Base-by-base conservation (phyloP, 2,888 invertebrate species). In the Ochropleura plecta region DNA sequence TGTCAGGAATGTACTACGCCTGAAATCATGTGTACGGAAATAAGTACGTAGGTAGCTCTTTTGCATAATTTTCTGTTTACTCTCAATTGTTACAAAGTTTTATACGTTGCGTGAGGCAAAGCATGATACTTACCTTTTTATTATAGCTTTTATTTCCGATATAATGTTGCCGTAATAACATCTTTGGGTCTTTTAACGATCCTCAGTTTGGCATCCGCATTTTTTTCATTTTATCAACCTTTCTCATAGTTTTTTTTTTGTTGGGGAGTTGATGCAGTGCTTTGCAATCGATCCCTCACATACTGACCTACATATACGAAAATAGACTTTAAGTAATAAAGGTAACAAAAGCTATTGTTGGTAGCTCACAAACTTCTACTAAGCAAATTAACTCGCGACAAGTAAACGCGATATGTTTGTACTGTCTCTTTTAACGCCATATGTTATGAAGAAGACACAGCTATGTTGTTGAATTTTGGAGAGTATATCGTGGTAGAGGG, bases 231-330 rank as follows among this genome's bases (percentile, higher is more conserved):
- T 60, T 12, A n/a, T 65, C 4, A 55, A 53, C 16, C 0, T 42
- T 57, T 63, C 40, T 64, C 10, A 18, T 53, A 44, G 9, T 44
- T 71, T n/a, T n/a, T n/a, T n/a, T n/a, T n/a, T 55, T 46, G 18
- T 20, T 57, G 62, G 20, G 20, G 67, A 70, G 76, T 72, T n/a
- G 42, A 40, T 59, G 46, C 63, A 63, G 46, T 80, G 79, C 85
- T 65, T 79, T 76, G 83, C 86, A 83, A 88, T 86, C 85, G 76
- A 76, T 60, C 72, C 65, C 74, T 82, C 78, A 86, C 87, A 85
- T 76, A 91, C 87, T 93, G 92, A 93, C 94, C 94, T 92, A 93
- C 85, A 91, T 82, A 87, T 81, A 78, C 66, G 72, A 87, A 86
- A 88, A 84, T 81, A 83, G 79, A 73, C 66, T 83, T 83, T 79